A percentile compares a stretch with the other conserved stretches of the same genome.
phyloP scores from a whole-genome alignment of 2,888 invertebrate genomes.

The Strigamia maritima region DNA sequence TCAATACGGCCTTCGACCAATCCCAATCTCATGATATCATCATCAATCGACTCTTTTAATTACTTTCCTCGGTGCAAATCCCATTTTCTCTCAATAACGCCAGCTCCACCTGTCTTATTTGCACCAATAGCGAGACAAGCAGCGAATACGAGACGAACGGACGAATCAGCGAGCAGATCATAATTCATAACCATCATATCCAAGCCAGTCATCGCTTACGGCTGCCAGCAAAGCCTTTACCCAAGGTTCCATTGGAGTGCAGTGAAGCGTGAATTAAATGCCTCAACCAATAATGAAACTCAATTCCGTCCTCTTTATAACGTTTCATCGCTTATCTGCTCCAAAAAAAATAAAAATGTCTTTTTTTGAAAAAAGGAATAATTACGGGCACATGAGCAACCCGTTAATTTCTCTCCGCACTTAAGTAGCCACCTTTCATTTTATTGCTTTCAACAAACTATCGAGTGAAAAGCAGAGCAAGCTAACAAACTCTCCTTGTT shows the following conservation, averaged over 20 bases:
- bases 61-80: not conserved
- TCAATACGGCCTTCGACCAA: not conserved
- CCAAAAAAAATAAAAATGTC: not conserved
- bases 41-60: not conserved
- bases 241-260: not conserved
- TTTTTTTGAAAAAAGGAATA: not conserved
- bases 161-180: slow-evolving; percentile 14
- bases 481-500: slow-evolving; percentile 1
- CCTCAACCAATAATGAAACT: not conserved
- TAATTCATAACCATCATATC: slow-evolving; percentile 35
- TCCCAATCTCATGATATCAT: not conserved
- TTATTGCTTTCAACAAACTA: slow-evolving; percentile 3
- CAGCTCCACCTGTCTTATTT: not conserved
- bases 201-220: slow-evolving; percentile 17
- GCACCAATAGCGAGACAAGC: not conserved
- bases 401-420: not conserved
- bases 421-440: not conserved
- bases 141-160: not conserved
- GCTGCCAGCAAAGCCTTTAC: not conserved
- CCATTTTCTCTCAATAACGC: not conserved
- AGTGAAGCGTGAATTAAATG: not conserved
- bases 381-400: not conserved
- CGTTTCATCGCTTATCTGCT: not conserved
- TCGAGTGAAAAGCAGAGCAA: slow-evolving; percentile 9
- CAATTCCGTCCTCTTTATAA: not conserved